These are phyloP conservation scores for Sebastes aleutianus DNA, from an alignment of 2,797 vertebrate genomes.

Conservation along the genomic window DNA sequence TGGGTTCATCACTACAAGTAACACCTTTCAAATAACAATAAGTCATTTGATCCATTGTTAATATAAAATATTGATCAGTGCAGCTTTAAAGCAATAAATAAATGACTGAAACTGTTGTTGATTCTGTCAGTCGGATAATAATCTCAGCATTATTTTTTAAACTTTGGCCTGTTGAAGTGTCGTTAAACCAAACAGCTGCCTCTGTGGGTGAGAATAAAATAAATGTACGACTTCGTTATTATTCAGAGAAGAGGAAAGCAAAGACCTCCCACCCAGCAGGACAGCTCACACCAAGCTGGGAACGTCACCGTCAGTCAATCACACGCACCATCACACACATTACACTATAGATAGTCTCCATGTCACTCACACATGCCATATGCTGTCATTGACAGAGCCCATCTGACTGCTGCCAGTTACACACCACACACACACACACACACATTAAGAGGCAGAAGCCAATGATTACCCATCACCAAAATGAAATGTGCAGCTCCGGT, in stretches of 20 bases:
- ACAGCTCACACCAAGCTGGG: constrained; percentile 18
- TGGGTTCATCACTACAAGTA: background rate
- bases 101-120: background rate
- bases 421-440: background rate
- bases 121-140: background rate
- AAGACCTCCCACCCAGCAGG: constrained; percentile 10
- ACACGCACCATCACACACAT: constrained; percentile 24
- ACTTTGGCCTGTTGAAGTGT: background rate
- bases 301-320: constrained; percentile 52
- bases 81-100: background rate
- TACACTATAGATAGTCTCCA: constrained; percentile 33
- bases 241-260: background rate
- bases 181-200: background rate
- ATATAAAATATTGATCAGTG: background rate
- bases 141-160: background rate
- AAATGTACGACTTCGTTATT: background rate
- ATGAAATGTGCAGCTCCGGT: constrained; percentile 18
- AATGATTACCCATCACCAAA: constrained; percentile 21
- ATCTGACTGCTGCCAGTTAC: constrained; percentile 53
- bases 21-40: background rate
- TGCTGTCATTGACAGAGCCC: constrained; percentile 55
- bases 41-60: background rate
- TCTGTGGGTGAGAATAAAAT: background rate
- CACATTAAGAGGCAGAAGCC: background rate
- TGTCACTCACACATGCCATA: constrained; percentile 60